phyloP scores from a whole-genome alignment of 2,113 vertebrate genomes.

The Chelonoidis abingdonii region DNA sequence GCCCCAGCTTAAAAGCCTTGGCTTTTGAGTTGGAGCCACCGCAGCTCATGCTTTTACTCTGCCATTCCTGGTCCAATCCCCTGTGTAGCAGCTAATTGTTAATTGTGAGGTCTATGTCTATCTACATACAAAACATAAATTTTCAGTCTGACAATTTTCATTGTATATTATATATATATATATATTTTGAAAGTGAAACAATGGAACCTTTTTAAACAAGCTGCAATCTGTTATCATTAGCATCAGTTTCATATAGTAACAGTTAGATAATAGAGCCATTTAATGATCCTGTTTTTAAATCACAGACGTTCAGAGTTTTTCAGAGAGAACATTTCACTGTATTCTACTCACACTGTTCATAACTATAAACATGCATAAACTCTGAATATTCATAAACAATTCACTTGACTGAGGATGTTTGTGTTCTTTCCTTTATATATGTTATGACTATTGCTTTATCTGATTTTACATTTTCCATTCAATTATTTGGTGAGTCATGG shows the following conservation, averaged over 20 bases:
- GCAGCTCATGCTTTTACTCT: background rate
- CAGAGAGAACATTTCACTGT: accelerated
- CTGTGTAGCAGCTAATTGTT: background rate
- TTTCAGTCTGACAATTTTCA: background rate
- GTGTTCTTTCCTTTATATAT: background rate
- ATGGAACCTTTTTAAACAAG: background rate
- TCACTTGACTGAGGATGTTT: background rate
- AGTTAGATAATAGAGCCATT: background rate
- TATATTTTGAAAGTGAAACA: background rate
- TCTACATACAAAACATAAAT: accelerated
- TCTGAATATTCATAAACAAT: background rate
- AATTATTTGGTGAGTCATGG: background rate
- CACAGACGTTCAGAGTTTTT: background rate
- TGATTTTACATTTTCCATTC: background rate
- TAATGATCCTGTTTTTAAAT: background rate
- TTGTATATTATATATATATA: no score
- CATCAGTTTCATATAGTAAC: background rate
- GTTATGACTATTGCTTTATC: background rate
- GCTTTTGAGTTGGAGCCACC: accelerated
- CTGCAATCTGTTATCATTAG: background rate
- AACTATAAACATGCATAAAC: background rate
- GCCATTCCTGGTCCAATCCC: accelerated
- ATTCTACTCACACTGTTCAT: background rate
- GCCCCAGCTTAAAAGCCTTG: background rate
- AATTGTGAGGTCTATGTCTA: background rate